Evolutionary conservation across 2,888 invertebrate species (phyloP), one percentile per base, ranked within the genome.

Genomic region (Rhaphigaster nebulosa): DNA sequence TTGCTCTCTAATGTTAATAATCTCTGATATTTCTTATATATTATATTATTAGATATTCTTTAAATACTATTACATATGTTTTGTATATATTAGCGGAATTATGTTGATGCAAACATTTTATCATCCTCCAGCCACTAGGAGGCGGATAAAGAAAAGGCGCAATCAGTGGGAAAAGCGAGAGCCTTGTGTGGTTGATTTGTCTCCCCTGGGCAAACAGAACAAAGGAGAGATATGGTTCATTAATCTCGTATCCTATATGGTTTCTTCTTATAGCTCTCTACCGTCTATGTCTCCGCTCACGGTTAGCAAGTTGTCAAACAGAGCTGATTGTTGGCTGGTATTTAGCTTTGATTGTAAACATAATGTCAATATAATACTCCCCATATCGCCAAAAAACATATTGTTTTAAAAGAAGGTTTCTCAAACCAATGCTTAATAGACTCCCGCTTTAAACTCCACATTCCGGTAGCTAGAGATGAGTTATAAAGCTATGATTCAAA

Each of bases 161-260:
- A 76, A 76, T 76, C 70, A 76, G 70, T 38, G 23, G 70, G 70
- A 76, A 76, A 76, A 76, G 70, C 70, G 34, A 29, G 29, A 29
- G 65, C 29, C 29, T 29, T 29, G n/a, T n/a, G n/a, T n/a, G n/a
- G 34, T 38, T 76, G 70, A 76, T 76, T 76, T 23, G 34, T 13
- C 70, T 76, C 70, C 70, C 38, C 70, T 15, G 34, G 70, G 38
- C 34, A 76, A 76, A 76, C 70, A 38, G 70, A 76, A 76, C 70
- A 76, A 76, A 76, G 70, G 70, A 38, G 26, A 76, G 34, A 38
- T 76, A 76, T 76, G 70, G 34, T 76, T 76, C 70, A 76, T 76
- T 76, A 76, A 76, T 76, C 70, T 38, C 70, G 70, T 76, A 38
- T 76, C 70, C 70, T 26, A 18, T 76, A 10, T 3, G 0, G 1